A percentile compares a stretch with the other conserved stretches of the same genome.
These are phyloP conservation scores for Mesembrinibis cayennensis DNA, from an alignment of 2,113 vertebrate genomes.

Conservation along the genomic window DNA sequence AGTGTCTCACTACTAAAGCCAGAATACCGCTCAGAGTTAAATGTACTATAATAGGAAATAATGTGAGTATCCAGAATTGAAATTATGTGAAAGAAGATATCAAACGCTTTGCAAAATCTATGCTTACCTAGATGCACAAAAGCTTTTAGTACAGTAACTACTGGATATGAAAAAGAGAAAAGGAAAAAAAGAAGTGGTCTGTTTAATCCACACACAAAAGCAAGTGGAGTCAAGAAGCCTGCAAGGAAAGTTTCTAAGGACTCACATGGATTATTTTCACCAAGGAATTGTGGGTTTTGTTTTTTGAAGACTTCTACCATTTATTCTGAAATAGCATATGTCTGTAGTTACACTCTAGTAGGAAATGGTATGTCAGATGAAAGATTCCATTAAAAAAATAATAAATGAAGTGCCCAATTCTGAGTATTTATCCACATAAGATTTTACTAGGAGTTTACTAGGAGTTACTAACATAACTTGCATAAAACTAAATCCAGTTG, in stretches of 20 bases:
- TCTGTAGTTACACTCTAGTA: neutral
- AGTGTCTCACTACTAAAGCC: neutral
- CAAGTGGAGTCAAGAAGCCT: neutral
- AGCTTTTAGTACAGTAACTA: neutral
- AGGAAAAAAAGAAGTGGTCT: neutral
- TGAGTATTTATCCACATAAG: fast-evolving
- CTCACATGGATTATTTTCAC: neutral
- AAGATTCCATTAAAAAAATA: neutral
- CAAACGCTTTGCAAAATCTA: neutral
- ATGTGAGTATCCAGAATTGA: neutral
- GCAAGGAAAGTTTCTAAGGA: neutral
- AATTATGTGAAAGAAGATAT: neutral
- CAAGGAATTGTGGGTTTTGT: fast-evolving
- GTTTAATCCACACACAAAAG: neutral
- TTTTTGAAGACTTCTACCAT: neutral
- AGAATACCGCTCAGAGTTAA: neutral
- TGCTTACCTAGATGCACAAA: neutral
- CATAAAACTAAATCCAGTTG: neutral
- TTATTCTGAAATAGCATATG: neutral
- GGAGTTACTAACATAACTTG: neutral
- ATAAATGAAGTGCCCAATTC: neutral
- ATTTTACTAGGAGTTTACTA: neutral
- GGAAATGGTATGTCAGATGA: neutral
- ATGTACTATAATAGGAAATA: neutral
- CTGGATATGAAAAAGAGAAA: neutral